A percentile compares a stretch with the other conserved stretches of the same genome.
These are phyloP conservation scores for Homalodisca vitripennis DNA, from an alignment of 1,140 invertebrate species.

Conservation along the genomic window DNA sequence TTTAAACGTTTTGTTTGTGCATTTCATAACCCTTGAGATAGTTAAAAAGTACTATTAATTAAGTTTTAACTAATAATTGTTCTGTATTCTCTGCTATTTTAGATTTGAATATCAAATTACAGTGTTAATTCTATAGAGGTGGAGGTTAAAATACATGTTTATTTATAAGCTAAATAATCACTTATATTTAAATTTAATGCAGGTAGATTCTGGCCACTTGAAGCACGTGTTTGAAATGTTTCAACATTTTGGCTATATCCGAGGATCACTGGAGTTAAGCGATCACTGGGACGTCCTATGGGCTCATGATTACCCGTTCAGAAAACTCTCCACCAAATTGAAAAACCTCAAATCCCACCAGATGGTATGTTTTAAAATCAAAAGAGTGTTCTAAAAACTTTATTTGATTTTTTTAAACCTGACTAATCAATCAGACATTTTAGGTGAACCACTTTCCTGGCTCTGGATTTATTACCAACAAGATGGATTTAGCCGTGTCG, in stretches of 20 bases:
- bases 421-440: conserved; percentile 37
- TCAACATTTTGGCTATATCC: conserved; percentile 67
- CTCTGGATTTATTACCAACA: conserved; percentile 92
- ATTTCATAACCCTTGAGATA: neutral
- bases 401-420: too few species aligned
- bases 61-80: neutral
- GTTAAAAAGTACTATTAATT: neutral
- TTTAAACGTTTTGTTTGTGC: too few species aligned
- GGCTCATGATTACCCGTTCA: conserved; percentile 93
- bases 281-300: conserved; percentile 85
- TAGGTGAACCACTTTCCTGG: conserved; percentile 94
- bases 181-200: conserved; percentile 35
- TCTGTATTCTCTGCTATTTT: neutral
- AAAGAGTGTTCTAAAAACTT: too few species aligned
- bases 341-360: conserved; percentile 69
- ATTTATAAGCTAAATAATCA: neutral
- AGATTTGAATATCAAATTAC: neutral
- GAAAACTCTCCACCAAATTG: conserved; percentile 57
- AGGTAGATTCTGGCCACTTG: conserved; percentile 64
- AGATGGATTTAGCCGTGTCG: conserved; percentile 85
- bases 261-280: conserved; percentile 52
- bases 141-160: neutral
- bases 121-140: neutral
- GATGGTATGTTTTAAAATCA: conserved; percentile 49
- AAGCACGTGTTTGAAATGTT: conserved; percentile 77